phyloP scores from a whole-genome alignment of 2,797 vertebrate genomes.

The Eleutherodactylus coqui region DNA sequence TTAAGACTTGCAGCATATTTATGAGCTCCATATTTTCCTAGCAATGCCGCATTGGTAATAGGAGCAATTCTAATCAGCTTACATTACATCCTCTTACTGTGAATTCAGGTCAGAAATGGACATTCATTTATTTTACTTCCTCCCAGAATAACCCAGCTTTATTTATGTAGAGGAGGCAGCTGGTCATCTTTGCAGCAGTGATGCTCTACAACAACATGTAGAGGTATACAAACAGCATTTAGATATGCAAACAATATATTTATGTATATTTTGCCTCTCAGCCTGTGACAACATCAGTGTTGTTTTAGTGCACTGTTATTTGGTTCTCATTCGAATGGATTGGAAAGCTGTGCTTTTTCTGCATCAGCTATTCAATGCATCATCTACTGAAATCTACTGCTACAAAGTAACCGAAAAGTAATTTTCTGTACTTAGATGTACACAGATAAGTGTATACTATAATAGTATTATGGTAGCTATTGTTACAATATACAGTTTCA shows the following conservation, averaged over 20 bases:
- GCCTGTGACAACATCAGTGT: too few relatives aligned
- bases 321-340: background rate
- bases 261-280: background rate
- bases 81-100: slow-evolving; percentile 56
- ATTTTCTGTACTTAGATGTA: background rate
- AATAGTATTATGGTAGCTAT: background rate
- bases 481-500: background rate
- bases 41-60: slow-evolving; percentile 42
- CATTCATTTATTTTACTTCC: slow-evolving; percentile 19
- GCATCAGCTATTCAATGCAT: background rate
- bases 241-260: background rate
- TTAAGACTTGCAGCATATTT: slow-evolving; percentile 50
- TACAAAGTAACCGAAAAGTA: background rate
- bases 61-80: slow-evolving; percentile 45
- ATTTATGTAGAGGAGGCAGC: slow-evolving; percentile 31
- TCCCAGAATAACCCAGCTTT: slow-evolving; percentile 35
- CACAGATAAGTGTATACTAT: background rate
- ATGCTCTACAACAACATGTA: background rate
- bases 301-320: background rate
- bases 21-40: slow-evolving; percentile 47
- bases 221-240: background rate
- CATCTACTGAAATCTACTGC: background rate
- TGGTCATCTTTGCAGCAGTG: slow-evolving; percentile 7
- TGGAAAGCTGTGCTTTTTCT: background rate
- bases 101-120: slow-evolving; percentile 53